Evolutionary conservation across 2,888 invertebrate species (phyloP), one percentile per base, ranked within the genome.

Genomic region (Tryphoninae sp.): DNA sequence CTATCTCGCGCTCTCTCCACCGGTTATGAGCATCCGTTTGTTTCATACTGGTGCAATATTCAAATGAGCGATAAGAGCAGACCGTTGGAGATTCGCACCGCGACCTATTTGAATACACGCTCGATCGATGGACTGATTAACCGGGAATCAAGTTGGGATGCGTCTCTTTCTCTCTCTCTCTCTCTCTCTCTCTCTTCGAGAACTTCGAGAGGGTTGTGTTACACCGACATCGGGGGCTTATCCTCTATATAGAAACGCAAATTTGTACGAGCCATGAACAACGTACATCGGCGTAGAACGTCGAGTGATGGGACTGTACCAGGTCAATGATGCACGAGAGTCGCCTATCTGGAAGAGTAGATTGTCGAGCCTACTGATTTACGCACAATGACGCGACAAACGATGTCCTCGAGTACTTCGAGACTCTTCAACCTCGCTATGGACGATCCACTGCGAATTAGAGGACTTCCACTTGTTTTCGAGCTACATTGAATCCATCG

Each of bases 111-210:
- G 68, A 80, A 80, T 69, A 69, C 42, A n/a, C 33, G 40, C 55
- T 75, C 69, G 53, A 55, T 80, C 68, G 74, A 80, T 75, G 40
- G 26, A 40, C 68, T 69, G 69, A 75, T 69, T 80, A 69, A 75
- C 75, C 69, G 51, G 16, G n/a, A 26, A 75, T 64, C 79, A 51
- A 55, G 77, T 77, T 45, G 55, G 45, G 45, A 13, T 13, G 13
- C 73, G 16, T 42, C 45, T 78, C 59, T 26, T 26, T 67, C n/a
- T 22, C 33, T 33, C 33, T 33, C 33, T 33, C 33, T 33, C 33
- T 67, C n/a, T 22, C 33, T 33, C 33, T 33, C 33, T 33, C 33
- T 33, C 33, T 33, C 33, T 33, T 33, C 22, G 26, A 51, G 45
- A 67, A 73, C 22, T 6, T 69, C 68, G 49, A 74, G 68, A 23